Base-by-base conservation (phyloP, 2,113 vertebrate species). In the Hymenochirus boettgeri region DNA sequence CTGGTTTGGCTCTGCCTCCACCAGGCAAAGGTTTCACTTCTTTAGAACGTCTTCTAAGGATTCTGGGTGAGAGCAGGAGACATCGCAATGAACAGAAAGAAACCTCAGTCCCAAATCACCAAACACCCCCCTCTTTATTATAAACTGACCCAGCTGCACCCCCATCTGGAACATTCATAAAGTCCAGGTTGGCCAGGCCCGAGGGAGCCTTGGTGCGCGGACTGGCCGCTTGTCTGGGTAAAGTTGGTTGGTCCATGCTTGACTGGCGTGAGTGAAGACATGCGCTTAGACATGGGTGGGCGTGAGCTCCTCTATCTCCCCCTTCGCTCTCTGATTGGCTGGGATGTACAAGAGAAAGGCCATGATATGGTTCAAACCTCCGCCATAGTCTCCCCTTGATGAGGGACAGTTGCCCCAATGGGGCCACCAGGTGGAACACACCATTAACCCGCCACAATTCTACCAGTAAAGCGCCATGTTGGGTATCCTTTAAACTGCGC, bases 81-180 rank as follows among this genome's bases (percentile, higher is more conserved):
- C 12, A 24, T n/a, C n/a, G 9, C n/a, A n/a, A n/a, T n/a, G n/a
- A 50, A 17, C 15, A 7, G 3, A 7, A 13, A 11, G 33, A 7
- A 1, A 35, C 33, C 33, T 11, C 15, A 35, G 10, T 35, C 33
- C n/a, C n/a, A n/a, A n/a, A n/a, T n/a, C n/a, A n/a, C n/a, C n/a
- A n/a, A n/a, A n/a, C n/a, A n/a, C n/a, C n/a, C n/a, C n/a, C n/a
- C n/a, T n/a, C n/a, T n/a, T n/a, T n/a, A n/a, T n/a, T n/a, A n/a
- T n/a, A n/a, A 26, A 72, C 71, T 86, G 58, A 92, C 90, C 90
- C 90, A 1, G 90, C 88, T 1, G 86, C 87, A 0, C 90, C 90
- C 61, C 89, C 83, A 5, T 92, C 90, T 0, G 90, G 90, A 21
- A 92, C 90, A 0, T 77, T 71, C 90, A 92, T 92, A 75, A 92